Evolutionary conservation across 2,888 invertebrate species (phyloP).

Genomic region (Diaperis boleti): DNA sequence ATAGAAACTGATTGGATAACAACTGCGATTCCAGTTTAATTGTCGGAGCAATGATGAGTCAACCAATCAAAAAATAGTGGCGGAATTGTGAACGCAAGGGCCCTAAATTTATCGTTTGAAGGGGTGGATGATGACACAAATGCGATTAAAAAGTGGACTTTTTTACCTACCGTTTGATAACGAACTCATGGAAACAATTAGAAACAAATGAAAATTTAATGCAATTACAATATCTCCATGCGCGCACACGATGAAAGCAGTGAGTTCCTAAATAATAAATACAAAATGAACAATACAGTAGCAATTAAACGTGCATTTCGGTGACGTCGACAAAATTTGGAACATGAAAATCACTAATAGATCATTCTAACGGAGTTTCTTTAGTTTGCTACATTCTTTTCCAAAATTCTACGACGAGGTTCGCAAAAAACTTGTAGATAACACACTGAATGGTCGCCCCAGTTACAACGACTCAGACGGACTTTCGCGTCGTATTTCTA

Average conservation of each 20-base stretch:
- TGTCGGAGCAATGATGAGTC: not conserved
- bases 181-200: not conserved
- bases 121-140: not conserved
- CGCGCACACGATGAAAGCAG: not conserved
- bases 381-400: too few species aligned
- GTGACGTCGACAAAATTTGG: too few species aligned
- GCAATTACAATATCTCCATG: not conserved
- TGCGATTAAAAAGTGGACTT: not conserved
- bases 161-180: not conserved
- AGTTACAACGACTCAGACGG: too few species aligned
- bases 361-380: too few species aligned
- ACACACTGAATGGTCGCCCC: too few species aligned
- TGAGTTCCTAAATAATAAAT: not conserved
- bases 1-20: too few species aligned
- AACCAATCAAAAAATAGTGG: not conserved
- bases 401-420: too few species aligned
- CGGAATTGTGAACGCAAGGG: not conserved
- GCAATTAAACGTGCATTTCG: too few species aligned
- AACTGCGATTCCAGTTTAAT: too few species aligned
- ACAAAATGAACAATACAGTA: not conserved
- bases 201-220: slow-evolving; percentile 5
- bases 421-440: too few species aligned
- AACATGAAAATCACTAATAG: too few species aligned
- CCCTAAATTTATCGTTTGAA: not conserved
- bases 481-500: too few species aligned